Evolutionary conservation across 2,113 vertebrate species (phyloP), one percentile per base, ranked within the genome.

Genomic region (Oncorhynchus masou): DNA sequence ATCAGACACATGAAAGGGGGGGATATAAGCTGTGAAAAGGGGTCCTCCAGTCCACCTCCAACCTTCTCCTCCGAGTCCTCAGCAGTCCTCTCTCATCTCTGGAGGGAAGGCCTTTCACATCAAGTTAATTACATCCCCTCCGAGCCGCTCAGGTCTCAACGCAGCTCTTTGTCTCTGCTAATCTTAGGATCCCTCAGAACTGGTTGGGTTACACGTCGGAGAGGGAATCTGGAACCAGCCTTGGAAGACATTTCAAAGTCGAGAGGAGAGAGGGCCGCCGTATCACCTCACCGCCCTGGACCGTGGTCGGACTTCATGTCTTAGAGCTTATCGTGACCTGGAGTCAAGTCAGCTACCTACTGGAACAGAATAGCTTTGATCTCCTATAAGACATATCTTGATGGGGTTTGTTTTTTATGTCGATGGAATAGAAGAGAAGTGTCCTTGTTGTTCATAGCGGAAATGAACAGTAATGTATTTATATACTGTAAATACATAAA

Each of bases 61-160:
- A 79, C 71, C 88, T 78, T n/a, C 59, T 15, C 59, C n/a, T n/a
- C 59, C 9, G 59, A 57, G 4, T 20, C 13, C 76, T 80, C 70
- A 70, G 24, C 59, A 78, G 70, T 74, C 54, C 85, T 83, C 87
- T 87, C 88, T 90, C 87, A 87, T 88, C 89, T 88, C 86, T 78
- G 80, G 83, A 79, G 87, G 90, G 86, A 88, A 88, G 88, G 84
- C n/a, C 88, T 90, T 92, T 91, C 85, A 88, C 83, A 88, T 87
- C 85, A 88, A 91, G 79, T 93, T 93, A 88, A 90, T 91, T 87
- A 91, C 90, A 90, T 91, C 91, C 90, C 27, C 86, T 88, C 84
- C 82, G 71, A 45, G 66, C 82, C 5, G 77, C 83, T 85, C 76
- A 76, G 84, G 83, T 79, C 82, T 92, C 90, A 92, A 93, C 87